phyloP scores from a whole-genome alignment of 2,797 vertebrate genomes.

The Vipera ursinii region DNA sequence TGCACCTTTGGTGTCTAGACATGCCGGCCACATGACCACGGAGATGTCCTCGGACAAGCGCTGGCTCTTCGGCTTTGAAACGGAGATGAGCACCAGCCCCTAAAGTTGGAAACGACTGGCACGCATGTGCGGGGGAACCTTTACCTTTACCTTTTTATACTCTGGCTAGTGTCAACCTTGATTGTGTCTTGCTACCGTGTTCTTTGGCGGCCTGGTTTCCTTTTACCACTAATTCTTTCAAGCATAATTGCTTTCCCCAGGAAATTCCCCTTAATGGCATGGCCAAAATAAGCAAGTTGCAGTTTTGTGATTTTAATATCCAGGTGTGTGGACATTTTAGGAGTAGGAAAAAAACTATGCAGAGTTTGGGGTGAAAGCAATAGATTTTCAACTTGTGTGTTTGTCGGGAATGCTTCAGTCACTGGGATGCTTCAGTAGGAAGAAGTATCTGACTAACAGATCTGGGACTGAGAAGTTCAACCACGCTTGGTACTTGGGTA shows the following conservation, averaged over 20 bases:
- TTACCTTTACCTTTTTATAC: too few relatives aligned
- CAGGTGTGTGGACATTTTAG: neutral
- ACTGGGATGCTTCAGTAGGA: neutral
- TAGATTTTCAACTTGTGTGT: neutral
- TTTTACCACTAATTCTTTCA: neutral
- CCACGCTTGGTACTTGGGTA: neutral
- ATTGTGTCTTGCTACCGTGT: rapidly evolving
- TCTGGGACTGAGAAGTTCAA: neutral
- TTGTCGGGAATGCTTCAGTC: neutral
- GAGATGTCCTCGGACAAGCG: too few relatives aligned
- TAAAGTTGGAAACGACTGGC: too few relatives aligned
- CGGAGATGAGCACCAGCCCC: too few relatives aligned
- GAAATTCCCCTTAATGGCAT: neutral
- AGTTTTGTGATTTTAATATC: neutral
- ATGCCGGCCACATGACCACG: too few relatives aligned
- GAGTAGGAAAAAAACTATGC: neutral
- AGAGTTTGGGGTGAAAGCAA: neutral
- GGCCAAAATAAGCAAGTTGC: neutral
- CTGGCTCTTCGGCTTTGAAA: too few relatives aligned
- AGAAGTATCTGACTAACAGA: neutral
- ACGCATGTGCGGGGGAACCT: too few relatives aligned
- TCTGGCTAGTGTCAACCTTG: neutral
- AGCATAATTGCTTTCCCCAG: neutral
- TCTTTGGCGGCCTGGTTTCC: neutral
- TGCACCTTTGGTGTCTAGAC: too few relatives aligned